These are phyloP conservation scores for Pterocles gutturalis DNA, from an alignment of 2,113 vertebrate genomes.

Conservation along the genomic window DNA sequence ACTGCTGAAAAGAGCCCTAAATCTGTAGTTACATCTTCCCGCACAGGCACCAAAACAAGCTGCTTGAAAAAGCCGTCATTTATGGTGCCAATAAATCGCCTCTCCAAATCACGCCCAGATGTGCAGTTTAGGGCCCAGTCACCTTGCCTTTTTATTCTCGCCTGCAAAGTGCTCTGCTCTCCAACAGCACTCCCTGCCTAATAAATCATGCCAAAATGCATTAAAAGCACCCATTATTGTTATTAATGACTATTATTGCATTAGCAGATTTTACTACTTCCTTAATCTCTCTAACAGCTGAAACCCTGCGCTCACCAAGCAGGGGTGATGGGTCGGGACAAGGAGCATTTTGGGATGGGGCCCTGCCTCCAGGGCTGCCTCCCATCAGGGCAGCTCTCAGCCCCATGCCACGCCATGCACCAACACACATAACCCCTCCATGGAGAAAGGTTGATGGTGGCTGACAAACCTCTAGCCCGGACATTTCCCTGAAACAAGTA, in stretches of 20 bases:
- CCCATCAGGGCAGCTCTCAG: not conserved
- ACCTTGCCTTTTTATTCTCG: constrained; percentile 61
- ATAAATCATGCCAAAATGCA: constrained; percentile 42
- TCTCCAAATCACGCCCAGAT: constrained; percentile 64
- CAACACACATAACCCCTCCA: not conserved
- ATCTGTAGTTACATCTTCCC: constrained; percentile 42
- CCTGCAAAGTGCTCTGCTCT: constrained; percentile 22
- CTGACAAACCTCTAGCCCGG: not conserved
- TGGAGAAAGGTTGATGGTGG: not conserved
- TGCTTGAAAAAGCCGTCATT: constrained; percentile 47
- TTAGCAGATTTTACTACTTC: constrained; percentile 41
- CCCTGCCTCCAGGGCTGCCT: not conserved
- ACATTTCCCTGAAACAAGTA: not conserved
- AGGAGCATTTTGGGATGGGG: not conserved
- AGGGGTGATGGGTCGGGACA: not conserved
- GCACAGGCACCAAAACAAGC: constrained; percentile 43
- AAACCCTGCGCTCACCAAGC: not conserved
- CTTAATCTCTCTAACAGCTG: not conserved
- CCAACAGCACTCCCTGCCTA: not conserved
- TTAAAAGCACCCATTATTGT: constrained; percentile 40
- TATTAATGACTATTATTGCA: constrained; percentile 66
- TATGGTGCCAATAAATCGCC: constrained; percentile 59
- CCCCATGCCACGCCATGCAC: not conserved
- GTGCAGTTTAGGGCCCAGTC: constrained; percentile 63
- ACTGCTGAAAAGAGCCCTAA: constrained; percentile 28